Evolutionary conservation across 2,113 vertebrate species (phyloP), one percentile per base, ranked within the genome.

Genomic region (Xenopus borealis): DNA sequence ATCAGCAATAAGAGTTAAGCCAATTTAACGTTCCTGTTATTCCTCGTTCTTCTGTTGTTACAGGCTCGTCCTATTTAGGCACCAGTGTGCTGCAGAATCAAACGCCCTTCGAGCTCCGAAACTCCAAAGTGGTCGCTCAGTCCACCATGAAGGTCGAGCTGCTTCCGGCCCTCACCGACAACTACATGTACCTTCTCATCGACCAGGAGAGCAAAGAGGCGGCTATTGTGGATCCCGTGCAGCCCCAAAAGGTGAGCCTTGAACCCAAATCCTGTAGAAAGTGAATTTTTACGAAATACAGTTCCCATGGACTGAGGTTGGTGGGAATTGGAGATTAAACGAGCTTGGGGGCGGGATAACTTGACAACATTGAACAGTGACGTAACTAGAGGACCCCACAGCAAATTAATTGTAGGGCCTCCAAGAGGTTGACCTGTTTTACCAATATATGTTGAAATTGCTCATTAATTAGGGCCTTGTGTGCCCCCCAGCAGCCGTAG

Each of bases 171-270:
- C 94, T 99, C 75, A 93, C 90, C 0, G 97, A 99, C 88, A 99
- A 99, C 87, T 99, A 98, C 88, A 99, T 99, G 97, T 99, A 99
- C 85, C 94, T 99, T 7, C 85, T 99, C 66, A 94, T 98, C 0
- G 97, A 99, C 1, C 88, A 87, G 59, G 93, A 95, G 53, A 91
- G 94, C 8, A 91, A 76, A 79, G 95, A 98, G 80, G 97, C 96
- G 0, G 97, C 97, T 4, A 82, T 98, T 0, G 94, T 99, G 0
- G 97, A 99, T 70, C 97, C 97, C 0, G 97, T 96, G 77, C 95
- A 99, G 72, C 97, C 97, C 6, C 85, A 92, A 62, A 98, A 98
- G 94, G 97, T 96, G 82, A 57, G 0, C 47, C 47, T 13, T 40
- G 33, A 40, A 40, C 33, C 33, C 33, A 2, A 9, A 40, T 40